phyloP scores from a whole-genome alignment of 2,797 vertebrate species.

The Mus minutoides region DNA sequence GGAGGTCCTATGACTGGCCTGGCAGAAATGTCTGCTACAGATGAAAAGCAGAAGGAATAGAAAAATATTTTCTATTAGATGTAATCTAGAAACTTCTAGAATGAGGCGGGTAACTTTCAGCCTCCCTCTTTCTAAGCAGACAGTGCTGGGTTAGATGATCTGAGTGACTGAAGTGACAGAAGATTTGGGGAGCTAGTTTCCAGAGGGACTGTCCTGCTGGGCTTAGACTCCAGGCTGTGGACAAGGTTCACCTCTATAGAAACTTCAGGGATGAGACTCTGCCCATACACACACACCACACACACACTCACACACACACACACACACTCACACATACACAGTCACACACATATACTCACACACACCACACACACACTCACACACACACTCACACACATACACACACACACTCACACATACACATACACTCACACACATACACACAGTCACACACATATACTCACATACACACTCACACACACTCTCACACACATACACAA shows the following conservation, averaged over 20 bases:
- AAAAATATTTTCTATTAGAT: not conserved
- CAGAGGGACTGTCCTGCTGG: rapidly evolving
- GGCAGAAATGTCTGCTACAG: not conserved
- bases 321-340: not conserved
- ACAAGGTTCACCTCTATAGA: rapidly evolving
- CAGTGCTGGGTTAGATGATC: rapidly evolving
- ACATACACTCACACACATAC: too few relatives aligned
- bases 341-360: not conserved
- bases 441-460: not conserved
- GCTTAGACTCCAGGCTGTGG: rapidly evolving
- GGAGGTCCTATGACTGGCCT: rapidly evolving
- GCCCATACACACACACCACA: not conserved
- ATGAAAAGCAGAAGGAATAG: rapidly evolving
- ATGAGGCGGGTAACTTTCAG: not conserved
- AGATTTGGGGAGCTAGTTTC: not conserved
- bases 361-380: not conserved
- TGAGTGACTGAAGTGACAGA: rapidly evolving
- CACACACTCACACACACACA: too few relatives aligned
- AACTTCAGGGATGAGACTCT: not conserved
- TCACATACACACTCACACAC: not conserved
- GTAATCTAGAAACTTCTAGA: not conserved
- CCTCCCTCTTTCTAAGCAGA: not conserved
- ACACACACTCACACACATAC: too few relatives aligned
- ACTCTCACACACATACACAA: not conserved
- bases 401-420: not conserved